A percentile compares a stretch with the other conserved stretches of the same genome.
These are phyloP conservation scores for Etheostoma cragini DNA, from an alignment of 2,113 vertebrate genomes.

Conservation along the genomic window DNA sequence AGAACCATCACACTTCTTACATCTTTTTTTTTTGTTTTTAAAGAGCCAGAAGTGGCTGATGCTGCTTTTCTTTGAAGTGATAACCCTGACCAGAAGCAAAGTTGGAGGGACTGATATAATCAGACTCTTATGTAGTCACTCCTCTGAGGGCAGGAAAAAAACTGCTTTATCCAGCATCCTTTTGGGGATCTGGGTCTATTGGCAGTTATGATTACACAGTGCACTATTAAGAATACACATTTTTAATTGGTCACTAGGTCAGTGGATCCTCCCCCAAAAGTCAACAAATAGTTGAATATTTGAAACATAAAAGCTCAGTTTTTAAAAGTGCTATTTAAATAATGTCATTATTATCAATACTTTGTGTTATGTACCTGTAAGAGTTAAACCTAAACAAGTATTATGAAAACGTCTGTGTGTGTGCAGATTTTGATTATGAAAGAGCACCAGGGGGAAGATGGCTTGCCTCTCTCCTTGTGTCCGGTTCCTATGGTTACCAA, in stretches of 20 bases:
- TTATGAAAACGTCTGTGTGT: not conserved
- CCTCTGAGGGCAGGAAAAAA: constrained; percentile 5
- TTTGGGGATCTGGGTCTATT: constrained; percentile 21
- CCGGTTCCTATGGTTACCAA: constrained; percentile 61
- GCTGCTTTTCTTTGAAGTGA: constrained; percentile 52
- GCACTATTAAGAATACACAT: constrained; percentile 27
- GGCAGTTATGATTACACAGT: constrained; percentile 26
- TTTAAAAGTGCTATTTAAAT: no score
- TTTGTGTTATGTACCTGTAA: constrained; percentile 5
- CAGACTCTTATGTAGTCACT: constrained; percentile 28
- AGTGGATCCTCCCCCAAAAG: no score
- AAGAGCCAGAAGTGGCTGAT: constrained; percentile 30
- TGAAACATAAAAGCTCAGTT: no score
- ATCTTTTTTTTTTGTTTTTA: not conserved
- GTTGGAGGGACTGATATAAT: constrained; percentile 40
- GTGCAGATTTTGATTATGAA: constrained; percentile 21
- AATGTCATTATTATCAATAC: no score
- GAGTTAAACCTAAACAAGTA: constrained; percentile 15
- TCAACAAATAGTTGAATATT: no score
- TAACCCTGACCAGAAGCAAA: constrained; percentile 32
- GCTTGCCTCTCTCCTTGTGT: constrained; percentile 26
- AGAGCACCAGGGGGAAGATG: not conserved
- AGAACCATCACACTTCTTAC: constrained; percentile 1
- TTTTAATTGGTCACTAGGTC: constrained; percentile 7
- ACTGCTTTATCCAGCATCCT: constrained; percentile 4